Percentiles rank a stretch among this genome's conserved stretches.
phyloP scores from a whole-genome alignment of 2,888 invertebrate species.

The Eumerus sabulonum region DNA sequence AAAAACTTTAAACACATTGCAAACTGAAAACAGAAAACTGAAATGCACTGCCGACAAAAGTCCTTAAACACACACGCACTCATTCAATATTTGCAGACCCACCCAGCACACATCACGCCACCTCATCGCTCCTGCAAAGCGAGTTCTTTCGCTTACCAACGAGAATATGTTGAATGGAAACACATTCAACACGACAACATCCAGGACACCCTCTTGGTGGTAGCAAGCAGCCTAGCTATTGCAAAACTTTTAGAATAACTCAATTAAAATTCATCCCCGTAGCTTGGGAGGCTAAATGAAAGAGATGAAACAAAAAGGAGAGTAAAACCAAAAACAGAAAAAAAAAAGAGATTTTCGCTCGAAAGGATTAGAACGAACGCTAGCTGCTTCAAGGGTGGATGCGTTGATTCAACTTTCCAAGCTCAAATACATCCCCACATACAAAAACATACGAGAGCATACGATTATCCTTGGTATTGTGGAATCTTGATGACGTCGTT shows the following conservation, averaged over 20 bases:
- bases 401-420: constrained; percentile 12
- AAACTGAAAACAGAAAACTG: too few relatives aligned
- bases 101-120: neutral
- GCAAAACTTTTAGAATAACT: constrained; percentile 57
- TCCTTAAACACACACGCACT: neutral
- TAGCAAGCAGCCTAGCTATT: too few relatives aligned
- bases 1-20: too few relatives aligned
- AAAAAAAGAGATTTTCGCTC: constrained; percentile 34
- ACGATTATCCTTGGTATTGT: constrained; percentile 8
- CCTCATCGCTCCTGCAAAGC: neutral
- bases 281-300: constrained; percentile 21
- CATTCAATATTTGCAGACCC: neutral
- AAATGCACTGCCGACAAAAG: too few relatives aligned
- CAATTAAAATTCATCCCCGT: constrained; percentile 59
- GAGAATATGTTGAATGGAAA: constrained; percentile 31
- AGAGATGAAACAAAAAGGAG: constrained; percentile 5
- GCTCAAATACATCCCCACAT: neutral
- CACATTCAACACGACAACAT: constrained; percentile 7
- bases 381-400: constrained; percentile 31
- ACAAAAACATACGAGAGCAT: neutral
- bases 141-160: neutral
- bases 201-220: neutral
- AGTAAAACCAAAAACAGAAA: neutral
- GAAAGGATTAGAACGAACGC: constrained; percentile 40
- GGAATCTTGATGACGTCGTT: constrained; percentile 19